phyloP scores from a whole-genome alignment of 2,888 invertebrate species.

The Sympetrum striolatum region DNA sequence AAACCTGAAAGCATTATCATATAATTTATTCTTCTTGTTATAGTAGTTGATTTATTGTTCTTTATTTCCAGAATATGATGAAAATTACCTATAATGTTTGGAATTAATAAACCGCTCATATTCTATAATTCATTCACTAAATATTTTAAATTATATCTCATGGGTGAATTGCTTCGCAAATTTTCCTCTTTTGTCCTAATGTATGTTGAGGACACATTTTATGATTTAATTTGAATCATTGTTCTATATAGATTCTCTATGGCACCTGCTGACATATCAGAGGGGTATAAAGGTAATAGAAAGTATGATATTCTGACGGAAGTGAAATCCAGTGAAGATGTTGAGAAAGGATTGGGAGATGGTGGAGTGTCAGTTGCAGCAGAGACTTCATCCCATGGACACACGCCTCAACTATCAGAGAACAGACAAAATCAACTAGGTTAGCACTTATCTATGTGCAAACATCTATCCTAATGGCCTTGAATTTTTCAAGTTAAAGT shows the following conservation, averaged over 20 bases:
- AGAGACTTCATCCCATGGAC: conserved; percentile 8
- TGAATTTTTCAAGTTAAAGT: no score
- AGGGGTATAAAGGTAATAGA: conserved; percentile 68
- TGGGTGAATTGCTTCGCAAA: neutral
- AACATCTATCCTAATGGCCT: no score
- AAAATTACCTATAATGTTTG: no score
- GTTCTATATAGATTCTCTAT: conserved; percentile 67
- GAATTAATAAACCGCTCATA: no score
- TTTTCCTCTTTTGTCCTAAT: neutral
- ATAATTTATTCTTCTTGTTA: no score
- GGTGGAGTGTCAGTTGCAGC: conserved; percentile 25
- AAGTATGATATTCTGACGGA: conserved; percentile 67
- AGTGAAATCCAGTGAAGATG: conserved; percentile 65
- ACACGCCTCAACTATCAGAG: conserved; percentile 28
- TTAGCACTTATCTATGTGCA: no score
- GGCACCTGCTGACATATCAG: conserved; percentile 70
- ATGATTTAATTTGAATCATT: neutral
- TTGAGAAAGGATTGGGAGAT: conserved; percentile 59
- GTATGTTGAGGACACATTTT: neutral
- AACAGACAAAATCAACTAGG: conserved; percentile 1
- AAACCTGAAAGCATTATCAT: no score
- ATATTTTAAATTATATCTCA: neutral
- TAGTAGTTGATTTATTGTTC: no score
- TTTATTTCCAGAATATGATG: no score
- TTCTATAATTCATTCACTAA: no score